A percentile compares a stretch with the other conserved stretches of the same genome.
Evolutionary conservation across 23 tunicate species (phyloP).

Genomic region (Halocynthia roretzi): DNA sequence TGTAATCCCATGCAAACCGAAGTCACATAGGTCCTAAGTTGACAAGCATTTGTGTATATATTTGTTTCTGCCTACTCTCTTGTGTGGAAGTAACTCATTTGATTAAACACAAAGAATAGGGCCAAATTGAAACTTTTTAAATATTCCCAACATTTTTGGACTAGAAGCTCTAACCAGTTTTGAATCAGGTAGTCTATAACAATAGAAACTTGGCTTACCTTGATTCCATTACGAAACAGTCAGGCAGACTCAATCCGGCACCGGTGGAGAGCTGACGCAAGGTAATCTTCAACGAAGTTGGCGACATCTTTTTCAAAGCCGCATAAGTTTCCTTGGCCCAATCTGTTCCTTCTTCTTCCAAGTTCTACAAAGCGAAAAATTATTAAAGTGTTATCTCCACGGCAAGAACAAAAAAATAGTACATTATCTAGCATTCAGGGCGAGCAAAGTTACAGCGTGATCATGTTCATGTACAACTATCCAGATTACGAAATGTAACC

Average conservation of each 20-base stretch:
- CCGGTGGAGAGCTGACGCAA: conserved; percentile 64
- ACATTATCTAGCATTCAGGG: background rate
- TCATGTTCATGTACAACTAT: background rate
- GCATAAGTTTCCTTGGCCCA: conserved; percentile 76
- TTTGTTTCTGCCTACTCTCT: too few species aligned
- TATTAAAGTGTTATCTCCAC: background rate
- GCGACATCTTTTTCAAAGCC: conserved; percentile 61
- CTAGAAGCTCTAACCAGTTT: background rate
- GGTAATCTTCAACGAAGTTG: conserved; percentile 80
- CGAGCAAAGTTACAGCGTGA: background rate
- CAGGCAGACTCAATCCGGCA: conserved; percentile 42
- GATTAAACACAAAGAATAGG: too few species aligned
- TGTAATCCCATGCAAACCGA: too few species aligned
- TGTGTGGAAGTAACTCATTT: too few species aligned
- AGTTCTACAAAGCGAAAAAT: conserved; percentile 24
- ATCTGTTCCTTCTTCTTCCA: conserved; percentile 64
- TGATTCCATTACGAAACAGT: conserved; percentile 90
- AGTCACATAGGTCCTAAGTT: too few species aligned
- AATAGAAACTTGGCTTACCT: conserved; percentile 3
- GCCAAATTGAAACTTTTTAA: too few species aligned
- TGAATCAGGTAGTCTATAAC: background rate
- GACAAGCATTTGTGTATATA: too few species aligned
- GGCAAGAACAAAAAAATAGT: background rate
- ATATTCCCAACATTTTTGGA: background rate
- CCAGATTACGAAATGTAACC: background rate